Evolutionary conservation across 2,888 invertebrate genomes (phyloP), one percentile per base, ranked within the genome.

Genomic region (Hesperia comma): DNA sequence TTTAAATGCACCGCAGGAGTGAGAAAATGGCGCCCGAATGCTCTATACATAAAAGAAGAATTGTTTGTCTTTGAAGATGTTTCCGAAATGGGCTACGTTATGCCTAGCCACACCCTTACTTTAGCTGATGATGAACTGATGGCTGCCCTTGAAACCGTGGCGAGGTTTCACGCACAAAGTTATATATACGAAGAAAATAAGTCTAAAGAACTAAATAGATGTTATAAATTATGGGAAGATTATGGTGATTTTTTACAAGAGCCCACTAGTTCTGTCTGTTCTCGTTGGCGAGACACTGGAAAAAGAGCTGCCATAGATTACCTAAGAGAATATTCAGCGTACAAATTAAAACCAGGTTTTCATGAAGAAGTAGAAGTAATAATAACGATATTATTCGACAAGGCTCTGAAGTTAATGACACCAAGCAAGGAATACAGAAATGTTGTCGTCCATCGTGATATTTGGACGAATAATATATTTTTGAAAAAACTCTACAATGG

Each of bases 381-480:
- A 8, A 68, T 90, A 10, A 79, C 80, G 0, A 70, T 69, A 57
- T 66, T 91, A 26, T 90, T 77, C 67, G 75, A 82, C 6, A 71
- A 68, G 41, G 86, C 89, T 14, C 43, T 80, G 5, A 71, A 78
- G 19, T 77, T 86, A 8, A 88, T 88, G 85, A 80, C 83, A 67
- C 93, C 93, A 6, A 87, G 91, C 58, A 41, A 77, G 49, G 79
- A 79, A 69, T 86, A 88, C 77, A 79, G 91, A 33, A 94, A 94
- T 68, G 93, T 90, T 0, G 80, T 95, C 0, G 88, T 92, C 1
- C 95, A 95, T 76, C 92, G 94, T 0, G 95, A 95, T 81, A 82
- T 95, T 32, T 95, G 95, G 95, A 84, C 88, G 0, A 95, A 95
- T 75, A 95, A 95, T 74, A 84, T 95, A 54, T 90, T 95, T 80